Percentiles rank a stretch among this genome's conserved stretches.
Conservation (phyloP, 2,888 invertebrate genomes). For the Nymphalis urticae region DNA sequence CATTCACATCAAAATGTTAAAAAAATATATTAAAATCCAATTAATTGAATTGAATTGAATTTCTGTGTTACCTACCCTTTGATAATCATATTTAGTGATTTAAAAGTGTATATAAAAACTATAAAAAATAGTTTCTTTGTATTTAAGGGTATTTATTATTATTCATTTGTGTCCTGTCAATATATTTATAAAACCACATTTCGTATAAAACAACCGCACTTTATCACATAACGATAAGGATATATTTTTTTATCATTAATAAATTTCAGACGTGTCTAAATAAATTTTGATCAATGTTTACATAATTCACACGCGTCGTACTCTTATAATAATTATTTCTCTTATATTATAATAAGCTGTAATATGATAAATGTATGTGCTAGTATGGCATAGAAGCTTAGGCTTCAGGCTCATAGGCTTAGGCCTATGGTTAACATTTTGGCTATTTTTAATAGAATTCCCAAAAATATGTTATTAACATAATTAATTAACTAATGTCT, state of each 20-base stretch:
- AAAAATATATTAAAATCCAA: not conserved
- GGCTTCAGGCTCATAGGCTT: no score
- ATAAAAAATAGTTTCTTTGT: no score
- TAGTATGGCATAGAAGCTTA: no score
- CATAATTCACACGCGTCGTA: not conserved
- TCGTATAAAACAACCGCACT: slow-evolving; percentile 25
- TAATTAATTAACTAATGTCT: no score
- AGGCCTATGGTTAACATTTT: not conserved
- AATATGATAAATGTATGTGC: no score
- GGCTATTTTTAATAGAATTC: no score
- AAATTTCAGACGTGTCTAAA: slow-evolving; percentile 5
- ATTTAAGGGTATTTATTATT: no score
- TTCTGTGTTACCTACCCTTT: no score
- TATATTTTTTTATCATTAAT: slow-evolving; percentile 6
- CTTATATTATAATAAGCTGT: no score
- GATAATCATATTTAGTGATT: no score
- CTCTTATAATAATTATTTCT: not conserved
- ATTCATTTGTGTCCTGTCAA: no score
- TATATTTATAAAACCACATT: slow-evolving; percentile 14
- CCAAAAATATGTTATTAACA: no score
- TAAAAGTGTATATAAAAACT: not conserved
- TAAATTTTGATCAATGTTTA: not conserved
- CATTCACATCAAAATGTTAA: not conserved
- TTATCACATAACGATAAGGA: slow-evolving; percentile 31
- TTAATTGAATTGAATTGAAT: not conserved